Percentiles rank a stretch among this genome's conserved stretches.
These are phyloP conservation scores for Patella vulgata DNA, from an alignment of 1,140 invertebrate species.

Conservation along the genomic window DNA sequence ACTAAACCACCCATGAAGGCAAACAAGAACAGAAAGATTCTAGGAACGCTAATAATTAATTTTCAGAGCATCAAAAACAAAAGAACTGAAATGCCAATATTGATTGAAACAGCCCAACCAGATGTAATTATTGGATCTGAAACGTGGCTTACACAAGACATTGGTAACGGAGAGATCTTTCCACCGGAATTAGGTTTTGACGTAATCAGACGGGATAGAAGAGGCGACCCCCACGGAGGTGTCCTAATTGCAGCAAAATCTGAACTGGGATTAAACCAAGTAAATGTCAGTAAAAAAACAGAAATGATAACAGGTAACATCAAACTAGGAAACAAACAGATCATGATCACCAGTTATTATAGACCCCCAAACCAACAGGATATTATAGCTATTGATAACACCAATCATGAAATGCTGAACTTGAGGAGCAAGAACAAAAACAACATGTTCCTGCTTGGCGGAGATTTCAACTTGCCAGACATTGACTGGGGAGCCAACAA, in stretches of 20 bases:
- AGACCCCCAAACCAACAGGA: too few relatives aligned
- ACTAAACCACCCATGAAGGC: too few relatives aligned
- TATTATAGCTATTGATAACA: too few relatives aligned
- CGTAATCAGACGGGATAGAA: conserved; percentile 1
- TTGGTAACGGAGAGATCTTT: not conserved
- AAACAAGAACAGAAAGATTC: too few relatives aligned
- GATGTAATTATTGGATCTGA: conserved; percentile 4
- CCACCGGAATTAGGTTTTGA: conserved; percentile 10
- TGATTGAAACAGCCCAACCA: not conserved
- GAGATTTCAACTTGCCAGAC: not conserved
- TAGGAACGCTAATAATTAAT: not conserved
- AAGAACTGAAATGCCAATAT: not conserved
- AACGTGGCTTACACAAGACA: conserved; percentile 4
- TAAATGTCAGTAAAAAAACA: too few relatives aligned
- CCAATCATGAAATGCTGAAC: not conserved
- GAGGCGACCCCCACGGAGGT: conserved; percentile 3
- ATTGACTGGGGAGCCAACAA: not conserved
- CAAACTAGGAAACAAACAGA: too few relatives aligned
- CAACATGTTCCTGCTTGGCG: not conserved
- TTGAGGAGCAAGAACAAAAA: not conserved
- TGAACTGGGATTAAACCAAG: not conserved
- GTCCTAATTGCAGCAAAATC: conserved; percentile 5
- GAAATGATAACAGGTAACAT: too few relatives aligned
- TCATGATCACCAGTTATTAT: too few relatives aligned
- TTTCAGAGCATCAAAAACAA: conserved; percentile 6